phyloP scores from a whole-genome alignment of 2,888 invertebrate genomes.

The Cetonia aurata region DNA sequence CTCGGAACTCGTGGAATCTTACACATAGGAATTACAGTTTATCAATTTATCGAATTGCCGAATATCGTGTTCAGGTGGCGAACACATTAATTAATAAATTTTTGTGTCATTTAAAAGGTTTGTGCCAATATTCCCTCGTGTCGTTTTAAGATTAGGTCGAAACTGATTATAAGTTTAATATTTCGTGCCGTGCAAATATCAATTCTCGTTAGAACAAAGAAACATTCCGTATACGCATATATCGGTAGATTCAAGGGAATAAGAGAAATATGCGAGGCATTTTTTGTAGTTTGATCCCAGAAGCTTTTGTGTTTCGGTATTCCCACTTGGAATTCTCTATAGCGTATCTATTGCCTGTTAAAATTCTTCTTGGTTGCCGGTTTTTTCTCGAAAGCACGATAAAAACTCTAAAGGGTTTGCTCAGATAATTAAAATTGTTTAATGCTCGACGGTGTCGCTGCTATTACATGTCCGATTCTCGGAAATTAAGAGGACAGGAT shows the following conservation, averaged over 20 bases:
- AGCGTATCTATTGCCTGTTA: constrained; percentile 52
- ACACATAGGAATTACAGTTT: constrained; percentile 20
- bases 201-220: background rate
- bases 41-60: constrained; percentile 38
- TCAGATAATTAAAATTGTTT: constrained; percentile 49
- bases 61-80: background rate
- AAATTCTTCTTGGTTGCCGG: constrained; percentile 51
- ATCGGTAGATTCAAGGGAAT: constrained; percentile 42
- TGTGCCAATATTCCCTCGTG: too few relatives aligned
- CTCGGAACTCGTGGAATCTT: constrained; percentile 39
- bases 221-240: constrained; percentile 22
- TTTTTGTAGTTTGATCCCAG: constrained; percentile 44
- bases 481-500: constrained; percentile 41
- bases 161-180: too few relatives aligned
- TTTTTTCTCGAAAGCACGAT: constrained; percentile 50
- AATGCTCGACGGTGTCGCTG: constrained; percentile 29
- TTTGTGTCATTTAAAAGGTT: too few relatives aligned
- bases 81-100: too few relatives aligned
- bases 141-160: too few relatives aligned
- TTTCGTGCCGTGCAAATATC: too few relatives aligned
- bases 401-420: constrained; percentile 47
- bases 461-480: constrained; percentile 38
- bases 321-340: constrained; percentile 49
- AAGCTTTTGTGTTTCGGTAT: constrained; percentile 50
- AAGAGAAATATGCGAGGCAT: constrained; percentile 47